Percentiles rank a stretch among this genome's conserved stretches.
Conservation (phyloP, 2,113 vertebrate species). For the Brachyhypopomus occidentalis region DNA sequence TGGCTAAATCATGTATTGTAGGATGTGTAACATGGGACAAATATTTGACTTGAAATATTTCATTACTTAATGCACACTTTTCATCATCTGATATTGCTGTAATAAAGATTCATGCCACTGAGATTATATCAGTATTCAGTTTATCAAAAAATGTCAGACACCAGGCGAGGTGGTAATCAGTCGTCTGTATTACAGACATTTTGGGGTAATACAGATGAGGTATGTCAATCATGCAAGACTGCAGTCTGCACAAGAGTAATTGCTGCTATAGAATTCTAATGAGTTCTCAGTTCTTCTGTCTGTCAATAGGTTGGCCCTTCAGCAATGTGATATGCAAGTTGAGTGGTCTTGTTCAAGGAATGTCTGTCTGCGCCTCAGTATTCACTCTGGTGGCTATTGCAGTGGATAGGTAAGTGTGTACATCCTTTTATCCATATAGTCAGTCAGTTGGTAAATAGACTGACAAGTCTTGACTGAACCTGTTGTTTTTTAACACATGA, state of each 20-base stretch:
- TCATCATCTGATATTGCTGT: not conserved
- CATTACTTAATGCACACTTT: no score
- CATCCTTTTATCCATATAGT: not conserved
- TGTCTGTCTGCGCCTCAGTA: slow-evolving; percentile 79
- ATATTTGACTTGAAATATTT: no score
- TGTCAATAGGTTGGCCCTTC: slow-evolving; percentile 81
- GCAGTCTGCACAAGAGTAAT: no score
- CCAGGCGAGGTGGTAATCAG: not conserved
- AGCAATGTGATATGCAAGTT: slow-evolving; percentile 79
- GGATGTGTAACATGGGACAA: no score
- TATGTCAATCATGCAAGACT: not conserved
- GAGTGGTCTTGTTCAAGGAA: slow-evolving; percentile 83
- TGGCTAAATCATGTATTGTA: not conserved
- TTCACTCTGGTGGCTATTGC: slow-evolving; percentile 85
- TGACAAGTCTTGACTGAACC: not conserved
- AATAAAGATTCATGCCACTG: not conserved
- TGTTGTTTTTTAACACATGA: not conserved
- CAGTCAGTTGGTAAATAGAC: not conserved
- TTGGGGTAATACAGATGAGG: not conserved
- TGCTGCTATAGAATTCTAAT: not conserved
- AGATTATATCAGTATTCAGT: not conserved
- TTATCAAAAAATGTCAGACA: not conserved
- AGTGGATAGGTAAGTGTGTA: slow-evolving; percentile 74
- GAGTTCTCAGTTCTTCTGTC: slow-evolving; percentile 8
- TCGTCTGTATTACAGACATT: not conserved